phyloP scores from a whole-genome alignment of 1,140 invertebrate genomes.

The Subanguina moxae region DNA sequence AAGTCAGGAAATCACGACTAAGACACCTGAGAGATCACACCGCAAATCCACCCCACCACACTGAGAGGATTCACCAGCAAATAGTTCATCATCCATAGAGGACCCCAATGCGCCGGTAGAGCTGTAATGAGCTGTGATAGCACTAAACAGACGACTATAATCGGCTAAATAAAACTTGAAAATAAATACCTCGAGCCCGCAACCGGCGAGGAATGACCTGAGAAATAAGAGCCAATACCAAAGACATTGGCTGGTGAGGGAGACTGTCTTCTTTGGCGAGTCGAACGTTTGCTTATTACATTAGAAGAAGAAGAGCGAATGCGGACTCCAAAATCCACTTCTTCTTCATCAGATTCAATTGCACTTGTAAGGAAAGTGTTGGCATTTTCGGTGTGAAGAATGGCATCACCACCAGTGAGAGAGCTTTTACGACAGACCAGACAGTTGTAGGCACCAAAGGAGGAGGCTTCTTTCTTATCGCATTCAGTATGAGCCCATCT shows the following conservation, averaged over 20 bases:
- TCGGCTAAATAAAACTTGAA: too few species aligned
- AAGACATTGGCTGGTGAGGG: background rate
- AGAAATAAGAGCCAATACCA: background rate
- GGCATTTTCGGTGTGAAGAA: constrained; percentile 4
- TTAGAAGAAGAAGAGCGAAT: background rate
- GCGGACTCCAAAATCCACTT: background rate
- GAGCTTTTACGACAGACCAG: constrained; percentile 11
- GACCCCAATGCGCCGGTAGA: constrained; percentile 6
- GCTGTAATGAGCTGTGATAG: background rate
- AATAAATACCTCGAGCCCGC: background rate
- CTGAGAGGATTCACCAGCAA: background rate
- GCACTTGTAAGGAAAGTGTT: background rate
- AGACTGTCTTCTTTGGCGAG: background rate
- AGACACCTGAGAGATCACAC: background rate
- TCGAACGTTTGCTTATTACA: background rate
- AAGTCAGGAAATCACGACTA: too few species aligned
- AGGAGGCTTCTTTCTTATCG: constrained; percentile 3
- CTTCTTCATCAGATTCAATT: constrained; percentile 16
- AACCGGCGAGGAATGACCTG: background rate
- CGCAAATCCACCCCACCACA: background rate
- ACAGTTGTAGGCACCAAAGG: constrained; percentile 2
- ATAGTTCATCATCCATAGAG: background rate
- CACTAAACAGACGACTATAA: too few species aligned
- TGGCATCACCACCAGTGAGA: constrained; percentile 11
- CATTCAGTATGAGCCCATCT: background rate